These are phyloP conservation scores for Hydropsyche betteni DNA, from an alignment of 2,888 invertebrate species.

Conservation along the genomic window DNA sequence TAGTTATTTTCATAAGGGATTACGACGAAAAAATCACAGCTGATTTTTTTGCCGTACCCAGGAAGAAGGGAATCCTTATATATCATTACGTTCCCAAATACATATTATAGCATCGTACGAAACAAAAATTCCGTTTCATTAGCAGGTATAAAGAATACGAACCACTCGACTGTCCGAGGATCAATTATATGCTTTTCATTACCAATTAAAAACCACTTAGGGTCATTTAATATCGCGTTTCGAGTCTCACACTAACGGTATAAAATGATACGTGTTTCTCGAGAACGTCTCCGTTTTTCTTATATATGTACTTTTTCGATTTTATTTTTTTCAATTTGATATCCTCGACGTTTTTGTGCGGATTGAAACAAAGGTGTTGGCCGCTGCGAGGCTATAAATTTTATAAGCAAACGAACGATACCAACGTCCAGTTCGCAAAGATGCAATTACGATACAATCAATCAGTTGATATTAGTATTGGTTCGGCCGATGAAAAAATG, in stretches of 20 bases:
- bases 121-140: slow-evolving; percentile 41
- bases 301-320: too few species aligned
- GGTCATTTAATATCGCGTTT: slow-evolving; percentile 48
- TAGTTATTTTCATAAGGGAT: too few species aligned
- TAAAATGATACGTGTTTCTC: slow-evolving; percentile 40
- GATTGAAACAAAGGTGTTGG: slow-evolving; percentile 24
- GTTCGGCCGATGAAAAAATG: neutral
- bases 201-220: slow-evolving; percentile 52
- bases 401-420: slow-evolving; percentile 6
- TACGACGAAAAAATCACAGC: too few species aligned
- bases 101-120: neutral
- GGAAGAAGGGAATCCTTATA: slow-evolving; percentile 16
- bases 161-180: slow-evolving; percentile 35
- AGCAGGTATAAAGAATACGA: slow-evolving; percentile 44
- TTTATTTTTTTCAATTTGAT: too few species aligned
- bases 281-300: too few species aligned
- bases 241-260: slow-evolving; percentile 44
- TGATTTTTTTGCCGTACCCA: neutral
- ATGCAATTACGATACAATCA: slow-evolving; percentile 25
- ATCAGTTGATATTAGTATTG: slow-evolving; percentile 18
- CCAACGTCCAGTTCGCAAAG: slow-evolving; percentile 13
- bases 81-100: slow-evolving; percentile 17
- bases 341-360: neutral
- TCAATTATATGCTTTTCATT: slow-evolving; percentile 52
- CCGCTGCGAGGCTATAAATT: slow-evolving; percentile 24